These are phyloP conservation scores for Tiliacea aurago DNA, from an alignment of 2,888 invertebrate genomes.

Conservation along the genomic window DNA sequence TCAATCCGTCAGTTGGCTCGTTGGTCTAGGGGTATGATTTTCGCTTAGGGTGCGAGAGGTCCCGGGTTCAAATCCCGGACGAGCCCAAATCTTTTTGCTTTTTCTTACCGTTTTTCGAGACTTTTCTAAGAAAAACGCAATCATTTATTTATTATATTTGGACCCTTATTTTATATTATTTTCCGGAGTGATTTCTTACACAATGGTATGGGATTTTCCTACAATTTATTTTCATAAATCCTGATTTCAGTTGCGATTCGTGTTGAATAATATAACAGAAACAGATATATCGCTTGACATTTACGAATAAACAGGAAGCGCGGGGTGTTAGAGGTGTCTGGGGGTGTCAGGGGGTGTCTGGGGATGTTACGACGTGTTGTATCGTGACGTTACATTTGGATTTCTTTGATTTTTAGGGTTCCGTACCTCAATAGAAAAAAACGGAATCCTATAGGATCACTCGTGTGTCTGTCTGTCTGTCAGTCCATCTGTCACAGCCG, in stretches of 20 bases:
- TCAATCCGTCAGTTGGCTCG: conserved; percentile 72
- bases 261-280: conserved; percentile 37
- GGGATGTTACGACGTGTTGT: conserved; percentile 19
- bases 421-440: no score
- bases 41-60: conserved; percentile 91
- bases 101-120: not conserved
- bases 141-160: conserved; percentile 6
- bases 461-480: no score
- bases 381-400: conserved; percentile 19
- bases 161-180: not conserved
- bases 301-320: conserved; percentile 46
- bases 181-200: conserved; percentile 12
- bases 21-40: conserved; percentile 91
- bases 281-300: conserved; percentile 33
- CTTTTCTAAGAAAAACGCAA: not conserved
- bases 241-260: conserved; percentile 18
- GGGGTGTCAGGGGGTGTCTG: conserved; percentile 5
- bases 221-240: conserved; percentile 33
- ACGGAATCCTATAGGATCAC: no score
- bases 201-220: not conserved
- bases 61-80: conserved; percentile 91
- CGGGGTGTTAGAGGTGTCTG: conserved; percentile 17
- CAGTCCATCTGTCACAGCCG: no score
- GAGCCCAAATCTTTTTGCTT: conserved; percentile 79
- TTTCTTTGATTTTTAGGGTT: not conserved